These are phyloP conservation scores for Microtus montanus DNA, from an alignment of 2,113 vertebrate species.

Conservation along the genomic window DNA sequence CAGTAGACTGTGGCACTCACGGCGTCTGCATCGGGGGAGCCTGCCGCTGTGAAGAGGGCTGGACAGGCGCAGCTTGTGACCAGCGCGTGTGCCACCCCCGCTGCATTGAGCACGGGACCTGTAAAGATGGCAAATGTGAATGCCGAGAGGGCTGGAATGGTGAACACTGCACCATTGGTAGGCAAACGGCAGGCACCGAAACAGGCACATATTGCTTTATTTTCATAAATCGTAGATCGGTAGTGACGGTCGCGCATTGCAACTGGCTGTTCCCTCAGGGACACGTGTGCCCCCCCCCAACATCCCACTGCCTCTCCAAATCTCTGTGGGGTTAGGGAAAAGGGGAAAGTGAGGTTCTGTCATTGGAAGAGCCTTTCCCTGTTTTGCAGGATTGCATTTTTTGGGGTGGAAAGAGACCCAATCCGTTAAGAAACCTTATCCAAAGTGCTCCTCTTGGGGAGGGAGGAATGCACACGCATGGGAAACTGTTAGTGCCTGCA, in stretches of 20 bases:
- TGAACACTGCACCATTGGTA: slow-evolving; percentile 99
- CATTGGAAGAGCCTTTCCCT: slow-evolving; percentile 7
- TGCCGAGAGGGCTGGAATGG: slow-evolving; percentile 99
- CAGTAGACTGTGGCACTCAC: slow-evolving; percentile 98
- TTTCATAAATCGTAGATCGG: slow-evolving; percentile 91
- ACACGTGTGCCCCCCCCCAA: slow-evolving; percentile 78
- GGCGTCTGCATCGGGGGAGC: slow-evolving; percentile 97
- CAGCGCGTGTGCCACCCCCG: slow-evolving; percentile 98
- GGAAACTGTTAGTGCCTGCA: slow-evolving; percentile 61
- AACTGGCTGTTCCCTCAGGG: slow-evolving; percentile 87
- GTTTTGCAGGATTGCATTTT: not conserved
- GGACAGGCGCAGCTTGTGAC: slow-evolving; percentile 96
- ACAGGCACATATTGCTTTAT: slow-evolving; percentile 93
- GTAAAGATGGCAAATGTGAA: slow-evolving; percentile 99
- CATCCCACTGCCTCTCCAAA: slow-evolving; percentile 62
- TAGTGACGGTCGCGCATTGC: slow-evolving; percentile 86
- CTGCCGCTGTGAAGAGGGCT: slow-evolving; percentile 98
- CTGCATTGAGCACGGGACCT: slow-evolving; percentile 98
- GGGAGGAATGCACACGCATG: slow-evolving; percentile 71
- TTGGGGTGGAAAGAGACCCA: slow-evolving; percentile 28
- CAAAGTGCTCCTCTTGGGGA: not conserved
- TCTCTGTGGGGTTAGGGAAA: not conserved
- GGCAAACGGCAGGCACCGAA: slow-evolving; percentile 92
- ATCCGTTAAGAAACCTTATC: not conserved
- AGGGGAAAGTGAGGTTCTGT: not conserved